phyloP scores from a whole-genome alignment of 2,888 invertebrate species.

The Drosophila emarginata region DNA sequence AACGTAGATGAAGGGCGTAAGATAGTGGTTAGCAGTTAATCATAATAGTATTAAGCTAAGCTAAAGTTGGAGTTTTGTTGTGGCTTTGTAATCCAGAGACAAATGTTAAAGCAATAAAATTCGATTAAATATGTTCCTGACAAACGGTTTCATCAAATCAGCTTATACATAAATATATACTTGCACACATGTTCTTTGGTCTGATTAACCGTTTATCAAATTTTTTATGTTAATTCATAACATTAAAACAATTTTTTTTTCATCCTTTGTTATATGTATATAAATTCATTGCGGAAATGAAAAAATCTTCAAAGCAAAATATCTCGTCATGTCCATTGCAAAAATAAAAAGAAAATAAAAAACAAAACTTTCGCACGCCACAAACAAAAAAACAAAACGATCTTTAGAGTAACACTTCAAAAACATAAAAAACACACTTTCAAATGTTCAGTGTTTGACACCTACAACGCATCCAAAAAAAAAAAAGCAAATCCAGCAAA shows the following conservation, averaged over 20 bases:
- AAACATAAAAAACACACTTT: slow-evolving; percentile 51
- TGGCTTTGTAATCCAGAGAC: no score
- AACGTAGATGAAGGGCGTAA: background rate
- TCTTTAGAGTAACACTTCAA: slow-evolving; percentile 29
- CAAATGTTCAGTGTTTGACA: slow-evolving; percentile 49
- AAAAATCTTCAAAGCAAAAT: slow-evolving; percentile 21
- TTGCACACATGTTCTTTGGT: no score
- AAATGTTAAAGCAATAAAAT: no score
- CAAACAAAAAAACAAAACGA: slow-evolving; percentile 29
- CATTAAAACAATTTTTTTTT: background rate
- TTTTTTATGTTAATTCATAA: background rate
- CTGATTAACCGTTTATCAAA: background rate
- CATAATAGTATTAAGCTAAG: background rate
- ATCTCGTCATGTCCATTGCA: slow-evolving; percentile 21
- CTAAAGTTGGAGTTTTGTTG: no score
- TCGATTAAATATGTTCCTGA: no score
- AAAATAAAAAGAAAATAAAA: slow-evolving; percentile 17
- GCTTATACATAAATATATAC: no score
- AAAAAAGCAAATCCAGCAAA: slow-evolving; percentile 16
- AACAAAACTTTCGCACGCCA: slow-evolving; percentile 41
- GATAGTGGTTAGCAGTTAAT: background rate
- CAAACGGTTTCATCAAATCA: no score
- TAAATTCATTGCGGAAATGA: background rate
- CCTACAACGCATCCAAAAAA: slow-evolving; percentile 48
- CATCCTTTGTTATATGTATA: background rate